Conservation (phyloP, 2,888 invertebrate species). For the Gerris lacustris region DNA sequence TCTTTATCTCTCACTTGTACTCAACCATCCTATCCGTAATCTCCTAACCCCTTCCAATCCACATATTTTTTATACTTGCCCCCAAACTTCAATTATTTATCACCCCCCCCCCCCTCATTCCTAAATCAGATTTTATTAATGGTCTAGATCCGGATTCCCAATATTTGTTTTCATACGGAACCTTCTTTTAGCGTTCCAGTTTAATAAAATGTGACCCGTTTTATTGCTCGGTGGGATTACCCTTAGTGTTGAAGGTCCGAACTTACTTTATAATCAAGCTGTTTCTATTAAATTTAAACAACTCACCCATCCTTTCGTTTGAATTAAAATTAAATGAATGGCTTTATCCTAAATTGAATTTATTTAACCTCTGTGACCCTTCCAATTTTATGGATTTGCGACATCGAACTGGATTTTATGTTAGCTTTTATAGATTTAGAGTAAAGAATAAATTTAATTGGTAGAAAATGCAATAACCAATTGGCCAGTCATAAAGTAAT, state of each 20-base stretch:
- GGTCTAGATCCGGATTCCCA: background rate
- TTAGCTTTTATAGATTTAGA: too few species aligned
- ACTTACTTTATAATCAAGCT: slow-evolving; percentile 1
- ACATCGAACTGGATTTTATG: too few species aligned
- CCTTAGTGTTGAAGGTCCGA: too few species aligned
- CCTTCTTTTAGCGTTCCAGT: background rate
- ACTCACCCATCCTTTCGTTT: background rate
- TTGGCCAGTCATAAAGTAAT: too few species aligned
- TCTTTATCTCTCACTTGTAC: too few species aligned
- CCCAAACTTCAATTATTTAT: background rate
- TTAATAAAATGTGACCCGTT: slow-evolving; percentile 1
- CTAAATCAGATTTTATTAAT: background rate
- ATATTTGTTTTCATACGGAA: background rate
- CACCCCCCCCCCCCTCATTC: background rate
- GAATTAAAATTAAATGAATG: background rate
- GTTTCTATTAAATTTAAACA: background rate
- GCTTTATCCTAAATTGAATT: background rate
- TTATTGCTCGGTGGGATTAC: background rate
- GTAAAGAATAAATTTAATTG: too few species aligned
- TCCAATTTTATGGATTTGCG: too few species aligned
- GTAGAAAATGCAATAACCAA: too few species aligned
- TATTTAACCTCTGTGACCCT: background rate
- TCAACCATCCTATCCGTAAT: too few species aligned
- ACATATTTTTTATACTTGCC: background rate
- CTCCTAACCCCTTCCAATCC: background rate